Percentiles rank a stretch among this genome's conserved stretches.
Evolutionary conservation across 2,113 vertebrate genomes (phyloP).

Genomic region (Motacilla tschutschensis): DNA sequence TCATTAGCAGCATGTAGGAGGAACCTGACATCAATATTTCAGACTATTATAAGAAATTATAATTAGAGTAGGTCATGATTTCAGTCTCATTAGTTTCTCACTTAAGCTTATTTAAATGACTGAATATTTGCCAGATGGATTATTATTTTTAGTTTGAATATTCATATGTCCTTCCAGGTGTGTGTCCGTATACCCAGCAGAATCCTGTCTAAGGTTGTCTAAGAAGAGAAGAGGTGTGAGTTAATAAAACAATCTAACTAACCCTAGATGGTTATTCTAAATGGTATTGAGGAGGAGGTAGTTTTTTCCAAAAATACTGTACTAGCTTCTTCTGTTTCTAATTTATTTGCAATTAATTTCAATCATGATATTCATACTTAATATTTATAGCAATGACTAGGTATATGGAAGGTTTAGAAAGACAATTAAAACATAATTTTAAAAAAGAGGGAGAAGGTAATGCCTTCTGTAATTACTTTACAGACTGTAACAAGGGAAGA

Average conservation of each 20-base stretch:
- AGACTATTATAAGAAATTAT: not conserved
- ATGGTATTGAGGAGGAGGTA: not conserved
- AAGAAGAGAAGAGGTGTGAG: not conserved
- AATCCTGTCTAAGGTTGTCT: not conserved
- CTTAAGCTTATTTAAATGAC: not conserved
- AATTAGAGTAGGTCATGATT: not conserved
- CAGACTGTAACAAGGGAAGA: not conserved
- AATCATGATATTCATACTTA: not conserved
- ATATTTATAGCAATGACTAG: not conserved
- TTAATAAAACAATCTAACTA: not conserved
- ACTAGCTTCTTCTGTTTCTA: not conserved
- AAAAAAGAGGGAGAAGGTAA: not conserved
- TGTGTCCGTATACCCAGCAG: not conserved
- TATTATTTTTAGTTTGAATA: constrained; percentile 7
- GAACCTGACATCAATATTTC: not conserved
- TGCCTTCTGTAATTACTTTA: not conserved
- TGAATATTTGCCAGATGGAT: not conserved
- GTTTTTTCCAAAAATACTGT: not conserved
- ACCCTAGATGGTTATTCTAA: not conserved
- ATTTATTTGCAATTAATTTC: not conserved
- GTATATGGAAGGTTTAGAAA: not conserved
- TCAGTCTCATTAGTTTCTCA: constrained; percentile 15
- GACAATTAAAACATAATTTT: not conserved
- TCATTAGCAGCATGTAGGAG: not conserved
- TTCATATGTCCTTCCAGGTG: not conserved